Conservation (phyloP, 2,888 invertebrate genomes). For the Eristalis tenax region DNA sequence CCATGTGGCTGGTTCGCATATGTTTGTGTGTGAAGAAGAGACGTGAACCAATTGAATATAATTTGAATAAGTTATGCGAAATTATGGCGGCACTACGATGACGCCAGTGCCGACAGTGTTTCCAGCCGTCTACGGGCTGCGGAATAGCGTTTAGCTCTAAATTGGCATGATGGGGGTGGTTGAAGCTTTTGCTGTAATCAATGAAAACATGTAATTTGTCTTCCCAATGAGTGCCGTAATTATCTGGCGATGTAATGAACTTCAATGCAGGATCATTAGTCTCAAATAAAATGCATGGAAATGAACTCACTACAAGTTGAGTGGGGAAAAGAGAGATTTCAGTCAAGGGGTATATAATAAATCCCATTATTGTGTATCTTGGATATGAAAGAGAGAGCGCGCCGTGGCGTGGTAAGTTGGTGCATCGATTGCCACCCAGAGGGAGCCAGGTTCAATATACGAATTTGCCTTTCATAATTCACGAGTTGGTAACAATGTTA, state of each 20-base stretch:
- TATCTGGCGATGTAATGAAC: conserved; percentile 59
- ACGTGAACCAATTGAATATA: conserved; percentile 66
- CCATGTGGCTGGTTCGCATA: background rate
- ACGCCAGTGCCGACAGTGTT: conserved; percentile 31
- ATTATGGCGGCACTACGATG: conserved; percentile 51
- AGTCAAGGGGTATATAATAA: background rate
- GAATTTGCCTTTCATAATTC: too few relatives aligned
- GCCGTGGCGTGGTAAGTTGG: too few relatives aligned
- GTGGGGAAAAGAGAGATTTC: background rate
- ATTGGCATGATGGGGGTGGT: background rate
- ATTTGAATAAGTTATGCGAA: conserved; percentile 67
- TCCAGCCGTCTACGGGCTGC: conserved; percentile 18
- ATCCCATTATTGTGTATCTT: too few relatives aligned
- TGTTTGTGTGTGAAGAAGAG: background rate
- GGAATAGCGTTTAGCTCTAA: conserved; percentile 27
- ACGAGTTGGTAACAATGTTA: too few relatives aligned
- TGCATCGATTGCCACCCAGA: too few relatives aligned
- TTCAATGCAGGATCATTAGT: conserved; percentile 43
- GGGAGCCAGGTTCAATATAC: too few relatives aligned
- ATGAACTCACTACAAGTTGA: background rate
- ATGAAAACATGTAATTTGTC: conserved; percentile 48
- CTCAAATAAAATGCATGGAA: background rate
- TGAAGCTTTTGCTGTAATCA: conserved; percentile 45
- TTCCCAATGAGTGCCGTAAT: conserved; percentile 38
- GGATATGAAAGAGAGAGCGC: too few relatives aligned